phyloP scores from a whole-genome alignment of 2,113 vertebrate species.

The Halichoerus grypus region DNA sequence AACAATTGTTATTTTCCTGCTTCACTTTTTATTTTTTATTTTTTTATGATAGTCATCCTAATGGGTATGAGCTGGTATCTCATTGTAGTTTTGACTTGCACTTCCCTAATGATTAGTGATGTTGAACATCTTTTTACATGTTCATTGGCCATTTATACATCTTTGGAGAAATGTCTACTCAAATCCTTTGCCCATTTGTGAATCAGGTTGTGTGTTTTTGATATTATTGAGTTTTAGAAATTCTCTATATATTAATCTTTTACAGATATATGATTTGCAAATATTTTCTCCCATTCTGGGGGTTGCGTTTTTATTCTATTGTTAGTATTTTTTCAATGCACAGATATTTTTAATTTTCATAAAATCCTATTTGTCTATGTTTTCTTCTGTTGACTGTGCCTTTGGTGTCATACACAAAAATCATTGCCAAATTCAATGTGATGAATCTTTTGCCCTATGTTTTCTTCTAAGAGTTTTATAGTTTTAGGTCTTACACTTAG shows the following conservation, averaged over 20 bases:
- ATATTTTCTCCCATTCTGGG: not conserved
- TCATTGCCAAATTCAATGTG: not conserved
- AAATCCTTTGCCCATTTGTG: not conserved
- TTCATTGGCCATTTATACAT: not conserved
- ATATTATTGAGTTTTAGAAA: not conserved
- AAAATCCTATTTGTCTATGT: not conserved
- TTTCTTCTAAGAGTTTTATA: not conserved
- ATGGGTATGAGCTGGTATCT: not conserved
- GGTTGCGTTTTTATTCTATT: not conserved
- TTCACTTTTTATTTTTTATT: not conserved
- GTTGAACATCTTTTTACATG: not conserved
- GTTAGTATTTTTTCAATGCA: not conserved
- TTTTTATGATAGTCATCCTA: not conserved
- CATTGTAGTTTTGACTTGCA: not conserved
- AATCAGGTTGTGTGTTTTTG: not conserved
- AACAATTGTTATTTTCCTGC: not conserved
- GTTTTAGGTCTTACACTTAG: not conserved
- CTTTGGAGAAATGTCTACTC: not conserved
- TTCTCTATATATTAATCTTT: not conserved
- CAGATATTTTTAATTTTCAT: constrained; percentile 22
- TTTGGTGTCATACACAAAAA: not conserved
- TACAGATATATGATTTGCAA: not conserved
- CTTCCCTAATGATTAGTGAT: not conserved
- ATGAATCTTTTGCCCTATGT: not conserved
- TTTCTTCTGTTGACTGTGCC: not conserved